Evolutionary conservation across 1,140 invertebrate species (phyloP).

Genomic region (Adelges cooleyi): DNA sequence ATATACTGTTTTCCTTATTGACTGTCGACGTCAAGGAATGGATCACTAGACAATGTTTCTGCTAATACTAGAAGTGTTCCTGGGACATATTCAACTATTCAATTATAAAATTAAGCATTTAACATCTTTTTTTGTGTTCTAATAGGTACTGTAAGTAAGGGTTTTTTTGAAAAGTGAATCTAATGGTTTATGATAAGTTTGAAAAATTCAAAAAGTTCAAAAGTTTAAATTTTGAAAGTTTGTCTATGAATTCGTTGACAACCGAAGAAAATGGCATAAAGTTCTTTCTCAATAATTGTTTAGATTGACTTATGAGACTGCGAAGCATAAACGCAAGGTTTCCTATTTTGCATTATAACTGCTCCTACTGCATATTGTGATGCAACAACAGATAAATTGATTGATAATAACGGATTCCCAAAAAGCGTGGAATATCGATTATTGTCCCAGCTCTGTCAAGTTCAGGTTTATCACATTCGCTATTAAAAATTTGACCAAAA

Average conservation of each 20-base stretch:
- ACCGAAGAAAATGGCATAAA: constrained; percentile 38
- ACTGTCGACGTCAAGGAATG: constrained; percentile 32
- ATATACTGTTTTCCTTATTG: no score
- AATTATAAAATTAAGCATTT: constrained; percentile 34
- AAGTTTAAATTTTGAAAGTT: constrained; percentile 38
- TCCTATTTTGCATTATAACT: constrained; percentile 34
- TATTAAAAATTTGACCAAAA: no score
- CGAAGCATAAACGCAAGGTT: constrained; percentile 37
- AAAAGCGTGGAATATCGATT: no score
- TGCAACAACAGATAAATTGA: constrained; percentile 35
- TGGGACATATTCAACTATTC: constrained; percentile 36
- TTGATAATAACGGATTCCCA: constrained; percentile 31
- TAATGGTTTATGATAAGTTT: constrained; percentile 42
- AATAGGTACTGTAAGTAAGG: constrained; percentile 37
- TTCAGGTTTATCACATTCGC: no score
- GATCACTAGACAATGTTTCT: constrained; percentile 39
- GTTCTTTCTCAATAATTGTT: constrained; percentile 41
- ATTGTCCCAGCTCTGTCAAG: no score
- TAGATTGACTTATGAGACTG: constrained; percentile 36
- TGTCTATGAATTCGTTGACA: constrained; percentile 35
- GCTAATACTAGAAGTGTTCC: constrained; percentile 40
- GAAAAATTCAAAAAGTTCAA: constrained; percentile 35
- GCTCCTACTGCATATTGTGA: constrained; percentile 36
- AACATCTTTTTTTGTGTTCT: constrained; percentile 39
- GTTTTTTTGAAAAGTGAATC: constrained; percentile 39